Evolutionary conservation across 2,888 invertebrate genomes (phyloP).

Genomic region (Pseudococcus longispinus): DNA sequence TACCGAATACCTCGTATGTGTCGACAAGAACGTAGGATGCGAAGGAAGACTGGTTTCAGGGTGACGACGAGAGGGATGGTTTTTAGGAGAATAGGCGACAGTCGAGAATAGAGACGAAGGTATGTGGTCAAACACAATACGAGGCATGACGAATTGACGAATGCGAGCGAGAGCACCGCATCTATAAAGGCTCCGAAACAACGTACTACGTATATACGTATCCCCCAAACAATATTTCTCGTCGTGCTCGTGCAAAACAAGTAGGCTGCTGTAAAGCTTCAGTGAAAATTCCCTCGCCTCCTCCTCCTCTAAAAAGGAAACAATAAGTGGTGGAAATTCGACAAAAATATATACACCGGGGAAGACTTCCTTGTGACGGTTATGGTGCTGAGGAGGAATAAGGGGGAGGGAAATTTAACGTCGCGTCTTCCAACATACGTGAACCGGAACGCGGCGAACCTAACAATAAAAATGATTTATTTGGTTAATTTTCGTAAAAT

Average conservation of each 20-base stretch:
- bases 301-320: neutral
- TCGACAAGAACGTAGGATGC: no score
- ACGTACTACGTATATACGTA: neutral
- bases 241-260: neutral
- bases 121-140: no score
- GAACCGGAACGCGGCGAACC: constrained; percentile 9
- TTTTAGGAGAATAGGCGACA: no score
- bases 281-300: neutral
- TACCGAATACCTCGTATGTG: neutral
- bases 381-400: neutral
- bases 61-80: no score
- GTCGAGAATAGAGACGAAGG: no score
- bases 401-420: neutral
- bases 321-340: constrained; percentile 1
- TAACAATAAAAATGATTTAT: constrained; percentile 31
- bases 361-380: neutral
- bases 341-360: constrained; percentile 7
- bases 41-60: no score
- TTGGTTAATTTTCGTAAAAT: constrained; percentile 1
- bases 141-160: no score
- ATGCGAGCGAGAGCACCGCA: no score
- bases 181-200: neutral
- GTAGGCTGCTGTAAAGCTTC: neutral
- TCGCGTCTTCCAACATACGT: constrained; percentile 27
- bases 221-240: neutral